Base-by-base conservation (phyloP, 1,140 invertebrate species). In the Lepidostoma basale region DNA sequence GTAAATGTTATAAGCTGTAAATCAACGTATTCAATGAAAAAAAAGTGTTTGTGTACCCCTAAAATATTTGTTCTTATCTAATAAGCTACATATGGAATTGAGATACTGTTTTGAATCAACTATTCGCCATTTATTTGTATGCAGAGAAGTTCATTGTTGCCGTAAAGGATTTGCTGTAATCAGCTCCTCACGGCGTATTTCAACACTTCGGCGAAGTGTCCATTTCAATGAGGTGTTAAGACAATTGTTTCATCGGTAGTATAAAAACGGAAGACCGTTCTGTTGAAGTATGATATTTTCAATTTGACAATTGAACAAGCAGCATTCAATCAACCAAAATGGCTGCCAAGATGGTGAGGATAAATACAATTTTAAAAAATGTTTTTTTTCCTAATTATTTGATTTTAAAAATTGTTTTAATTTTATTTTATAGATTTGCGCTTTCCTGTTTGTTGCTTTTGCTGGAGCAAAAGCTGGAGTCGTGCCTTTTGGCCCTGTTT, bases 301-400 rank as follows among this genome's bases (percentile, higher is more conserved):
- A 66, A 0, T 20, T 36, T 25, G 52, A 44, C 47, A 18, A 40
- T 44, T 14, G 36, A 42, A 44, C 23, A 28, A 45, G 16, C 26
- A 62, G 28, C 49, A 54, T 22, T 39, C 39, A 71, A 30, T 25
- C 30, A 12, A 52, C 25, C 25, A 68, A 68, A 60, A 68, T 68
- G 66, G 44, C 65, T 20, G 54, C 65, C 28, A 64, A 65, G 45
- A 65, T 72, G 65, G 70, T 68, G 65, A 33, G 44, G n/a, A 68
- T 16, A 12, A 16, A 3, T 20, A 56, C 16, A 23, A 1, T 0
- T 44, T 44, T 26, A 26, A 28, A 16, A 8, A 36, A 36, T 42
- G 40, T 4, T 42, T 42, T 42, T 42, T 3, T 42, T n/a, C 40
- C 40, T 14, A 4, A 42, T 3, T 36, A n/a, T 9, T 18, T 67